phyloP scores from a whole-genome alignment of 53 echinoderm and acorn worm genomes.

The Glandiceps talaboti region DNA sequence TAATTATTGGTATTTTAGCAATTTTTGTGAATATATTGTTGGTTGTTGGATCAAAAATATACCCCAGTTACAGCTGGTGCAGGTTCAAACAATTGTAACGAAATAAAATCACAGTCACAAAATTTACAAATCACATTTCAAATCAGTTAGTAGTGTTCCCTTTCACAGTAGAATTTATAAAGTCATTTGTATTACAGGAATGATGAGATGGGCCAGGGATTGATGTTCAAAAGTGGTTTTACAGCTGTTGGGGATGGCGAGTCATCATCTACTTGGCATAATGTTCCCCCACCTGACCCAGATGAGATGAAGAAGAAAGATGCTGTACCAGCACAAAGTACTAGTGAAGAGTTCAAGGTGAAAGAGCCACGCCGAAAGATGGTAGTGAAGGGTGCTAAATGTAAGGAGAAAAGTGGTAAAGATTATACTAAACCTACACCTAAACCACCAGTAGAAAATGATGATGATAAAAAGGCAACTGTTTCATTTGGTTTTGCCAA shows the following conservation, averaged over 20 bases:
- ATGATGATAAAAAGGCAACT: slow-evolving; percentile 24
- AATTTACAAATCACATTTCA: too few species aligned
- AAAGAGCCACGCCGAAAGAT: neutral
- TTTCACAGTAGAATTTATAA: too few species aligned
- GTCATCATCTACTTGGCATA: neutral
- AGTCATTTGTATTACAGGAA: too few species aligned
- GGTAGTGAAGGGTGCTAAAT: neutral
- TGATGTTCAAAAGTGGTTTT: neutral
- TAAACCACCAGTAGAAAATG: slow-evolving; percentile 27
- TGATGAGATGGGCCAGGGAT: neutral
- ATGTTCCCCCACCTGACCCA: neutral
- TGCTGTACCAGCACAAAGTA: neutral
- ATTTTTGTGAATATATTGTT: too few species aligned
- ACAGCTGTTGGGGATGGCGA: neutral
- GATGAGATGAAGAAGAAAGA: neutral
- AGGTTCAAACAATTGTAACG: too few species aligned
- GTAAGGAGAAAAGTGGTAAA: neutral
- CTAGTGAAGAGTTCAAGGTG: neutral
- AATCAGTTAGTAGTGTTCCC: too few species aligned
- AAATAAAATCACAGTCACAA: too few species aligned
- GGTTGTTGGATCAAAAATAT: too few species aligned
- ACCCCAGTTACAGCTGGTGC: too few species aligned
- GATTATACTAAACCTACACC: slow-evolving; percentile 16
- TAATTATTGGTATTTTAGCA: too few species aligned
- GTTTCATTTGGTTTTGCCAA: slow-evolving; percentile 59